phyloP scores from a whole-genome alignment of 2,888 invertebrate species.

The Philereme vetulata region DNA sequence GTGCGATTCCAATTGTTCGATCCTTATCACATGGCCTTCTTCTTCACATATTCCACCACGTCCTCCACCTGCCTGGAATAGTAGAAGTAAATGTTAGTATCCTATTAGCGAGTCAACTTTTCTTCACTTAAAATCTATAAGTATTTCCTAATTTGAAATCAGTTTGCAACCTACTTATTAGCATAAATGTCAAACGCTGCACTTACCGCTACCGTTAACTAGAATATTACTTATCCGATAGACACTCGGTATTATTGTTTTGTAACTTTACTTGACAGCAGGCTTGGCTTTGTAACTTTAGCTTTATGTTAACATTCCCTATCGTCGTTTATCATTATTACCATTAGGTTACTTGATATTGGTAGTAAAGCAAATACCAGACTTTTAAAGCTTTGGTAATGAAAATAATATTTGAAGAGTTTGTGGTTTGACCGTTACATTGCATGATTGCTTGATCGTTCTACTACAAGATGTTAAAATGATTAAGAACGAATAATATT shows the following conservation, averaged over 20 bases:
- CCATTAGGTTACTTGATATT: neutral
- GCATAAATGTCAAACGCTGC: conserved; percentile 36
- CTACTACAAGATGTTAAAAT: too few relatives aligned
- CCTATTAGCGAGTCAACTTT: too few relatives aligned
- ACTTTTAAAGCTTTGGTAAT: too few relatives aligned
- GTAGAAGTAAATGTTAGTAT: too few relatives aligned
- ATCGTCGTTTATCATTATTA: conserved; percentile 16
- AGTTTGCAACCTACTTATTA: conserved; percentile 9
- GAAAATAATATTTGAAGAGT: too few relatives aligned
- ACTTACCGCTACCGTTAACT: conserved; percentile 34
- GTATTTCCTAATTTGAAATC: conserved; percentile 9
- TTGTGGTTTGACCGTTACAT: too few relatives aligned
- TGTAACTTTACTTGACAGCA: conserved; percentile 23
- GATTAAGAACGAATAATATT: too few relatives aligned
- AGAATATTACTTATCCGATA: conserved; percentile 19
- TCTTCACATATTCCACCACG: too few relatives aligned
- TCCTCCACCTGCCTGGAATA: too few relatives aligned
- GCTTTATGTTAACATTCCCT: conserved; percentile 21
- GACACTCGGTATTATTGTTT: conserved; percentile 24
- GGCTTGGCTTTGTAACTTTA: conserved; percentile 21
- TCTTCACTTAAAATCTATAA: neutral
- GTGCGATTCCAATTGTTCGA: too few relatives aligned
- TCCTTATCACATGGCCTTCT: too few relatives aligned
- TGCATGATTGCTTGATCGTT: too few relatives aligned
- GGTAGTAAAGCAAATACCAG: neutral